Evolutionary conservation across 2,888 invertebrate species (phyloP).

Genomic region (Pasiphila rectangulata): DNA sequence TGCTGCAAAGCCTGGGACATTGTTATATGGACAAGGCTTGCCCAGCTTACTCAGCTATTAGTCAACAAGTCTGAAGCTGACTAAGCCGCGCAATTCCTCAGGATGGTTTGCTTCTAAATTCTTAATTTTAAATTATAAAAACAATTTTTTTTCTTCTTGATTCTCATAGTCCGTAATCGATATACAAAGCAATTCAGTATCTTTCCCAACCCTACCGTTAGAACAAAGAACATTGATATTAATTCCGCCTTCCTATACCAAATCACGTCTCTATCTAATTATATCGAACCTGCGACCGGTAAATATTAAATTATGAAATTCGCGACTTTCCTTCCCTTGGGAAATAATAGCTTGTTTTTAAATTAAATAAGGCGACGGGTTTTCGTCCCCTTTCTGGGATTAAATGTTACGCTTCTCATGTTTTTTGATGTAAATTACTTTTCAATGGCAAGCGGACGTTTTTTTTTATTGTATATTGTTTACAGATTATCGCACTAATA

Average conservation of each 20-base stretch:
- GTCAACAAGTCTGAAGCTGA: too few relatives aligned
- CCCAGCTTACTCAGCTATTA: too few relatives aligned
- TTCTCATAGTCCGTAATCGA: too few relatives aligned
- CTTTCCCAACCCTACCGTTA: conserved; percentile 48
- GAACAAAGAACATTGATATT: conserved; percentile 79
- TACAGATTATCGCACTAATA: too few relatives aligned
- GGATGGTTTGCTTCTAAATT: too few relatives aligned
- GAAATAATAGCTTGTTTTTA: conserved; percentile 74
- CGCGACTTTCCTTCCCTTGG: conserved; percentile 65
- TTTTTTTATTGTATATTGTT: not conserved
- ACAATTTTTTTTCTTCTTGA: too few relatives aligned
- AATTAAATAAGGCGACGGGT: conserved; percentile 61
- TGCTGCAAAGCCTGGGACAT: too few relatives aligned
- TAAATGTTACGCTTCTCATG: conserved; percentile 14
- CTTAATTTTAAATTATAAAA: too few relatives aligned
- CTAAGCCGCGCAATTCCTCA: too few relatives aligned
- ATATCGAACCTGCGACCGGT: conserved; percentile 71
- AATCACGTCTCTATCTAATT: conserved; percentile 79
- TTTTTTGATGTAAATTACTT: conserved; percentile 20
- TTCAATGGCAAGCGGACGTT: not conserved
- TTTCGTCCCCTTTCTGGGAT: conserved; percentile 24
- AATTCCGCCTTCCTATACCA: conserved; percentile 72
- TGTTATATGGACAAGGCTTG: too few relatives aligned
- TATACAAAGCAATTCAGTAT: not conserved
- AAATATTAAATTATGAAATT: conserved; percentile 76